Evolutionary conservation across 1,140 invertebrate species (phyloP).

Genomic region (Idris sp.): DNA sequence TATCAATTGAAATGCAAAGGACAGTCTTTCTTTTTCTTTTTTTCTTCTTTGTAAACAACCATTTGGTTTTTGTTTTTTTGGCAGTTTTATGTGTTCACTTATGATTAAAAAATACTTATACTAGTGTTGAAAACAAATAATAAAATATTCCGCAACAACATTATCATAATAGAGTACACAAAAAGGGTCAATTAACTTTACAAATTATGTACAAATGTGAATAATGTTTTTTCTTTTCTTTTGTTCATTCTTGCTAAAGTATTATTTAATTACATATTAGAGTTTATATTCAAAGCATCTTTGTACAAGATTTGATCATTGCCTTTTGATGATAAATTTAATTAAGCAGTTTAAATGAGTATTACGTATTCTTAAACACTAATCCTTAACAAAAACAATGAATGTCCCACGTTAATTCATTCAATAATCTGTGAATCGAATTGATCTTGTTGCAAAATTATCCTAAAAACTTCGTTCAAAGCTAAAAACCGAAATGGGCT

Average conservation of each 20-base stretch:
- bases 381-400: slow-evolving; percentile 22
- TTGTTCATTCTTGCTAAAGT: slow-evolving; percentile 15
- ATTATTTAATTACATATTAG: too few relatives aligned
- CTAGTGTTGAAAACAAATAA: slow-evolving; percentile 32
- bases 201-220: slow-evolving; percentile 49
- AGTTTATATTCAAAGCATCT: slow-evolving; percentile 49
- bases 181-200: slow-evolving; percentile 32
- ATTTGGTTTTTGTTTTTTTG: slow-evolving; percentile 19
- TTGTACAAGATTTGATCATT: slow-evolving; percentile 50
- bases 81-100: slow-evolving; percentile 18
- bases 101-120: slow-evolving; percentile 30
- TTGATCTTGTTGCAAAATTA: slow-evolving; percentile 41
- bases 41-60: slow-evolving; percentile 2
- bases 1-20: slow-evolving; percentile 45
- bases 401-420: background rate
- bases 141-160: slow-evolving; percentile 19
- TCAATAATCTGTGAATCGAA: slow-evolving; percentile 28
- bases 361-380: slow-evolving; percentile 20
- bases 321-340: slow-evolving; percentile 32
- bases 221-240: slow-evolving; percentile 1
- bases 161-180: background rate
- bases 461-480: slow-evolving; percentile 50
- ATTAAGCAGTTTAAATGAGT: slow-evolving; percentile 14
- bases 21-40: too few relatives aligned
- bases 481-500: slow-evolving; percentile 70